phyloP scores from a whole-genome alignment of 2,888 invertebrate species.

The Kryphioiulus occultus region DNA sequence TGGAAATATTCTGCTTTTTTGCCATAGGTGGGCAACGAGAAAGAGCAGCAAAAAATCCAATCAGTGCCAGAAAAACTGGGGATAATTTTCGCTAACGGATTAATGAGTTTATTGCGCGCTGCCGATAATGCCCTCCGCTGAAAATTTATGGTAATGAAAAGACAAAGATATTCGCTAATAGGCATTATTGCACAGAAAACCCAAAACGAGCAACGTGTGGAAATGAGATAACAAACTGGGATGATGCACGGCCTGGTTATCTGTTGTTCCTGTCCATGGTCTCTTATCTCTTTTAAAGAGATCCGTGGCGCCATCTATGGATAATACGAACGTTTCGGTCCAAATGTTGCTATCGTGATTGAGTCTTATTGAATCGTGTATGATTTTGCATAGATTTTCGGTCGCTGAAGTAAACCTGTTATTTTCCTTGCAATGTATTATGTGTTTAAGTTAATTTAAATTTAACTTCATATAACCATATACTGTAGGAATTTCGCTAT shows the following conservation, averaged over 20 bases:
- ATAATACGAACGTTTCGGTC: neutral
- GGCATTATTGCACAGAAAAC: neutral
- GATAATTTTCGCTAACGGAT: neutral
- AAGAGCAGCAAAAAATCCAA: neutral
- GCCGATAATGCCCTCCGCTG: neutral
- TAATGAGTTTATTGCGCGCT: neutral
- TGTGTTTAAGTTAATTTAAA: too few species aligned
- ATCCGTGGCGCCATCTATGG: neutral
- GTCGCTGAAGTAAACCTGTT: too few species aligned
- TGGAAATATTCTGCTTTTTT: neutral
- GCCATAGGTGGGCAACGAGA: neutral
- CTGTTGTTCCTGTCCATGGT: neutral
- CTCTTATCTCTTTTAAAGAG: neutral
- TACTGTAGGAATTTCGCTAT: too few species aligned
- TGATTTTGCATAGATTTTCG: too few species aligned
- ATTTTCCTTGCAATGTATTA: too few species aligned
- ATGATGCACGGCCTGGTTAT: neutral
- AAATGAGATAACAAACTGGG: neutral
- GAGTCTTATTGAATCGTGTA: too few species aligned
- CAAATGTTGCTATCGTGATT: too few species aligned
- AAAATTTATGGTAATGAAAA: constrained; percentile 5
- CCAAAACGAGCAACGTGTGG: neutral
- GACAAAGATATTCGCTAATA: neutral
- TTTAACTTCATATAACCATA: too few species aligned
- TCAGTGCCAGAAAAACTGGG: neutral